These are phyloP conservation scores for Dendrolimus punctatus DNA, from an alignment of 1,140 invertebrate species.

Conservation along the genomic window DNA sequence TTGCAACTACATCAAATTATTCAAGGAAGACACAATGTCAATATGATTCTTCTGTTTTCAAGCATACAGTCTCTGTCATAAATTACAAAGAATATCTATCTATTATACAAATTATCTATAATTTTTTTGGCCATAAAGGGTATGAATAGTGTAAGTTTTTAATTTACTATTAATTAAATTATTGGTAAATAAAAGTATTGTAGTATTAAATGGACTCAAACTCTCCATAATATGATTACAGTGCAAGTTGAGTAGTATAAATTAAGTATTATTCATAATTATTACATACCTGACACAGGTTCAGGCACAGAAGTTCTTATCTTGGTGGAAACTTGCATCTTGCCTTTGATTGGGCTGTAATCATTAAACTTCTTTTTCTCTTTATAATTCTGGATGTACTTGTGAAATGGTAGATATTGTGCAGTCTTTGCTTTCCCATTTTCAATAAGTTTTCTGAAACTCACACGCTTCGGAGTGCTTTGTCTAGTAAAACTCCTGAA, in stretches of 20 bases:
- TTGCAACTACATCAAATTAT: too few relatives aligned
- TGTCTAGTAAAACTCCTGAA: slow-evolving; percentile 51
- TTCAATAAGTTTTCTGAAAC: slow-evolving; percentile 59
- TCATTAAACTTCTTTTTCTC: slow-evolving; percentile 42
- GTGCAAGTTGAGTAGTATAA: neutral
- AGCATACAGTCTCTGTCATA: too few relatives aligned
- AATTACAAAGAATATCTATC: too few relatives aligned
- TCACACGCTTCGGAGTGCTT: slow-evolving; percentile 61
- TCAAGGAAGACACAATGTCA: too few relatives aligned
- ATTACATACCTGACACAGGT: slow-evolving; percentile 33
- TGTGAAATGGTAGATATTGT: slow-evolving; percentile 49
- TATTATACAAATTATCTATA: too few relatives aligned
- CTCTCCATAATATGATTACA: too few relatives aligned
- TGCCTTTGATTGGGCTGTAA: slow-evolving; percentile 55
- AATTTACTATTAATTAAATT: too few relatives aligned
- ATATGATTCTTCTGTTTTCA: too few relatives aligned
- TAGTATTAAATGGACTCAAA: too few relatives aligned
- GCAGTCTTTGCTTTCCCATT: slow-evolving; percentile 58
- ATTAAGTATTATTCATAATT: slow-evolving; percentile 6
- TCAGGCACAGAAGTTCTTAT: slow-evolving; percentile 45
- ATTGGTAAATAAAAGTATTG: too few relatives aligned
- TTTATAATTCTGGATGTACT: slow-evolving; percentile 56
- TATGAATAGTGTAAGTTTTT: too few relatives aligned
- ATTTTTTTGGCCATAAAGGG: too few relatives aligned
- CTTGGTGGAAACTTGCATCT: slow-evolving; percentile 41